Percentiles rank a stretch among this genome's conserved stretches.
Evolutionary conservation across 2,888 invertebrate genomes (phyloP).

Genomic region (Aethes cnicana): DNA sequence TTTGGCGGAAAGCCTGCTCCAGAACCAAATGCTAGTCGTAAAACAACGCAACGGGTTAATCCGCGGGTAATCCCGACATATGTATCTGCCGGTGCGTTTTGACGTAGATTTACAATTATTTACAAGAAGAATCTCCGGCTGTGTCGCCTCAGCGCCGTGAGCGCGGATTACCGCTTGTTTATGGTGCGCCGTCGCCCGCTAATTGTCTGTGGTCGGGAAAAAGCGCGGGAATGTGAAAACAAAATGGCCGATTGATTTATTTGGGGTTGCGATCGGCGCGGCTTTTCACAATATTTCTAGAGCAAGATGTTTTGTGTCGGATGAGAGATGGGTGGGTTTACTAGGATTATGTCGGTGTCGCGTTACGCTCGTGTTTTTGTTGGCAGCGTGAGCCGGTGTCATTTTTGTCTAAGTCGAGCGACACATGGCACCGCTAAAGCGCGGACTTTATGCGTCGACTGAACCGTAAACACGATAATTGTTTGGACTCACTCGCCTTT

Average conservation of each 20-base stretch:
- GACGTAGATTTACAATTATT: constrained; percentile 83
- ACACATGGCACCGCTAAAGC: constrained; percentile 32
- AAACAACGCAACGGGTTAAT: constrained; percentile 80
- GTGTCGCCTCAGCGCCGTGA: constrained; percentile 71
- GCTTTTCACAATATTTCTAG: constrained; percentile 73
- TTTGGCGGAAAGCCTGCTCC: constrained; percentile 70
- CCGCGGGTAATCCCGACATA: constrained; percentile 75
- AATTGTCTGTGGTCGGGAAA: constrained; percentile 72
- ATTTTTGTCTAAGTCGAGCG: constrained; percentile 31
- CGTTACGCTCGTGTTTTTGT: constrained; percentile 66
- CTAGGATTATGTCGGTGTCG: constrained; percentile 59
- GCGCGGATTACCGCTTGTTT: constrained; percentile 76
- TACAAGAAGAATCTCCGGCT: constrained; percentile 71
- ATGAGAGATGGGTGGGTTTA: constrained; percentile 63
- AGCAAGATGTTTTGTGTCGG: constrained; percentile 77
- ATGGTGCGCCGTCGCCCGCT: constrained; percentile 63
- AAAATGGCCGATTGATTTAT: constrained; percentile 73
- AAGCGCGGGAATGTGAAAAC: constrained; percentile 63
- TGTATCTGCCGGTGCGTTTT: constrained; percentile 79
- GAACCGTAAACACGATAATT: constrained; percentile 43
- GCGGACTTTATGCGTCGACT: constrained; percentile 26
- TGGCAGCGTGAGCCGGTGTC: constrained; percentile 49
- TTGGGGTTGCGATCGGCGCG: constrained; percentile 49
- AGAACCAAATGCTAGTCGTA: constrained; percentile 62
- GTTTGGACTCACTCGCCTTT: constrained; percentile 47